A percentile compares a stretch with the other conserved stretches of the same genome.
These are phyloP conservation scores for Arvicanthis niloticus DNA, from an alignment of 2,113 vertebrate species.

Conservation along the genomic window DNA sequence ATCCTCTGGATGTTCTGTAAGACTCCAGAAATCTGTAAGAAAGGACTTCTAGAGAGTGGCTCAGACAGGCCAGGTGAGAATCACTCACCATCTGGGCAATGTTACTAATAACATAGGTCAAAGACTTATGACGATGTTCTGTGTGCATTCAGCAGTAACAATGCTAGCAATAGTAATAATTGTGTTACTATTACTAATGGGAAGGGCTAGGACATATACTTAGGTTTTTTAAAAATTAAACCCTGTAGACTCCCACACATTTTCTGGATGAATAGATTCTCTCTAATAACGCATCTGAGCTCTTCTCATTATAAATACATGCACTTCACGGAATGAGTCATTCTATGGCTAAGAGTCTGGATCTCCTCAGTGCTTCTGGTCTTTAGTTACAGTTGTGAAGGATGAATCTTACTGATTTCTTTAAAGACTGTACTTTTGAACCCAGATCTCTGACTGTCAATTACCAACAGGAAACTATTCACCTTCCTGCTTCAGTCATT, in stretches of 20 bases:
- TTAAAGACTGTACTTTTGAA: constrained; percentile 72
- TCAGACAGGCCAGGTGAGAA: neutral
- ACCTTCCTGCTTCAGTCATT: constrained; percentile 55
- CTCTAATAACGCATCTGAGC: neutral
- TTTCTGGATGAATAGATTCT: neutral
- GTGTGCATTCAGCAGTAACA: neutral
- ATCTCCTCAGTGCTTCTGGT: neutral
- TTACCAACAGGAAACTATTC: constrained; percentile 62
- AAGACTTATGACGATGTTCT: neutral
- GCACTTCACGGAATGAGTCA: neutral
- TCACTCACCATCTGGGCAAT: neutral
- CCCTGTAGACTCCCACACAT: neutral
- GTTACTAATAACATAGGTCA: neutral
- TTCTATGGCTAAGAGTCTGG: neutral
- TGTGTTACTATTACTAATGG: constrained; percentile 11
- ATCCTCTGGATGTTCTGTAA: neutral
- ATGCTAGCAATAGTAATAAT: neutral
- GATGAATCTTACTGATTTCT: constrained; percentile 70
- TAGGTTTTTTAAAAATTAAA: neutral
- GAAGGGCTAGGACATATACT: neutral
- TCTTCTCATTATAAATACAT: neutral
- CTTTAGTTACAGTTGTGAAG: constrained; percentile 55
- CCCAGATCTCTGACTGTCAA: constrained; percentile 76
- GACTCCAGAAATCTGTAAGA: neutral
- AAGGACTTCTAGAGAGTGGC: neutral